Base-by-base conservation (phyloP, 2,113 vertebrate genomes). In the Menidia beryllina region DNA sequence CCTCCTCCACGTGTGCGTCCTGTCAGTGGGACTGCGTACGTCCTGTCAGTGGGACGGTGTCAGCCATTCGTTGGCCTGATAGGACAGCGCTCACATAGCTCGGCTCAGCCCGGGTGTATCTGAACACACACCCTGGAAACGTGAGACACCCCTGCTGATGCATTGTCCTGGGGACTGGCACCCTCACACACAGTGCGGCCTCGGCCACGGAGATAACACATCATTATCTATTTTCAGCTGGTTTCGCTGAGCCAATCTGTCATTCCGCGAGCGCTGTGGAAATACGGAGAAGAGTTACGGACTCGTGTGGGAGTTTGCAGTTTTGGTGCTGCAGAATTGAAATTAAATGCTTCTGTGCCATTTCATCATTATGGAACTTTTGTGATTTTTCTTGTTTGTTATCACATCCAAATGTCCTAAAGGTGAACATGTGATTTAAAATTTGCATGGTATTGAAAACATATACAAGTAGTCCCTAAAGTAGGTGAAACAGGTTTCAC, bases 141-240 rank as follows among this genome's bases (percentile, higher is more conserved):
- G 20, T 77, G 70, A 75, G 39, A 69, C 76, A 54, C 75, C 36
- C 48, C 23, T 12, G 10, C 72, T 79, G 77, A 82, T 67, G 49
- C 56, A 72, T 10, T 53, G 58, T 25, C 54, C 27, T 25, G 56
- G 50, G 54, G 52, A 55, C 48, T 67, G 45, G 64, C 68, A 72
- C 58, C 2, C 10, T 49, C 70, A 67, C 68, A 52, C 49, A 60
- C 65, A 59, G 62, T 63, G 58, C 75, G 51, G 67, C 54, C 77
- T 62, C 66, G 8, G 55, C 56, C 72, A 76, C 71, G 34, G 51
- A 74, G 68, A 85, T 86, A 79, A 90, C 84, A 79, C 87, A 72
- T 85, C 52, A 77, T 82, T 74, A 80, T 83, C 88, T 89, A 86
- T 88, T 87, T 86, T 75, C 54, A 85, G 83, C 50, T 41, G 39